phyloP scores from a whole-genome alignment of 64 coral and sea anemone species.

The Catalaphyllia jardinei region DNA sequence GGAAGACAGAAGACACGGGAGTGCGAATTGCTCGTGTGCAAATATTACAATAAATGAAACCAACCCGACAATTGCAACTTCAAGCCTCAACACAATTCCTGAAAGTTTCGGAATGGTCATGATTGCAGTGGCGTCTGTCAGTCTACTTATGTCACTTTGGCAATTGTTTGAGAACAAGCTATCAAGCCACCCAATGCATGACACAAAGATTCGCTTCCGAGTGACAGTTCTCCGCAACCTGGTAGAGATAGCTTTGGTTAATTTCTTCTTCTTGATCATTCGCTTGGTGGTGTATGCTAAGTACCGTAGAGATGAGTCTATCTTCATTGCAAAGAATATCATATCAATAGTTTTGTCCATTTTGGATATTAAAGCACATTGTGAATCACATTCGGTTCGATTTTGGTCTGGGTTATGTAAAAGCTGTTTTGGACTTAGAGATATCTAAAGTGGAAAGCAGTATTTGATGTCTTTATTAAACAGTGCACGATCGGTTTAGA shows the following conservation, averaged over 20 bases:
- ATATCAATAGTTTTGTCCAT: constrained; percentile 42
- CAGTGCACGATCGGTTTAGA: no score
- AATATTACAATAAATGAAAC: no score
- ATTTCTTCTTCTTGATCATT: constrained; percentile 53
- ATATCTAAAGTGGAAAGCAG: no score
- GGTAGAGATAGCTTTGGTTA: constrained; percentile 45
- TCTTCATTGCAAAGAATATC: constrained; percentile 72
- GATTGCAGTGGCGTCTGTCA: constrained; percentile 28
- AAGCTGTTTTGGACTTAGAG: no score
- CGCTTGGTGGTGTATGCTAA: constrained; percentile 35
- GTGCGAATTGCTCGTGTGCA: background rate
- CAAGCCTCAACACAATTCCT: no score
- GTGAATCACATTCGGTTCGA: no score
- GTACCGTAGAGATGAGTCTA: constrained; percentile 24
- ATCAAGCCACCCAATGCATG: background rate
- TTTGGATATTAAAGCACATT: constrained; percentile 26
- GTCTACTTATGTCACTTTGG: constrained; percentile 4
- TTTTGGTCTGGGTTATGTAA: no score
- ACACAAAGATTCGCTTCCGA: background rate
- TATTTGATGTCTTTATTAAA: no score
- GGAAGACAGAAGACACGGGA: constrained; percentile 8
- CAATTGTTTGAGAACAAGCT: constrained; percentile 37
- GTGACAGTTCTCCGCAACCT: background rate
- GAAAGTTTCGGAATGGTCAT: background rate
- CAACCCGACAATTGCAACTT: no score